These are phyloP conservation scores for Cynopterus brachyotis DNA, from an alignment of 2,113 vertebrate genomes.

Conservation along the genomic window DNA sequence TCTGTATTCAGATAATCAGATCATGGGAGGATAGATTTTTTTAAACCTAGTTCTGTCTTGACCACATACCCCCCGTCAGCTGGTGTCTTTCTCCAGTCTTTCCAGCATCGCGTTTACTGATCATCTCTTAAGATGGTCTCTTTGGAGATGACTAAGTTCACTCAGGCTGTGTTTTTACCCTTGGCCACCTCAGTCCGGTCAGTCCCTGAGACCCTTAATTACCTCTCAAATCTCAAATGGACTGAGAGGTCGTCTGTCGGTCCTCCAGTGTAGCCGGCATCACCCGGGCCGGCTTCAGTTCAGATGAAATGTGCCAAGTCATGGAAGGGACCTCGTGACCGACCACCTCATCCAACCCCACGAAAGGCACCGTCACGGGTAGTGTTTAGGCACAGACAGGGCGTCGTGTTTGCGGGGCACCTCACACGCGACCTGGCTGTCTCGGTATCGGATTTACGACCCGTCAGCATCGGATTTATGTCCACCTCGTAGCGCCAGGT, in stretches of 20 bases:
- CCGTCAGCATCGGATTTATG: neutral
- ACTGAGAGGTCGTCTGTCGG: neutral
- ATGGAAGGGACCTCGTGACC: neutral
- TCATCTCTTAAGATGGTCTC: neutral
- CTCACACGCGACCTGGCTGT: neutral
- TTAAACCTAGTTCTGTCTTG: neutral
- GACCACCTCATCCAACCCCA: neutral
- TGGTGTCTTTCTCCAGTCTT: neutral
- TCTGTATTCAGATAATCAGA: neutral
- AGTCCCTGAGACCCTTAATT: neutral
- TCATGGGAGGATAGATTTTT: neutral
- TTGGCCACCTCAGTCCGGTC: neutral
- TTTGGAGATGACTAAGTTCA: neutral
- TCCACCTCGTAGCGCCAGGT: neutral
- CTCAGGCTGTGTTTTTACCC: neutral
- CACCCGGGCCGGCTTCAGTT: neutral
- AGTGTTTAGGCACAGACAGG: neutral
- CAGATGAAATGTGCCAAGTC: neutral
- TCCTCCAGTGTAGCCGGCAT: neutral
- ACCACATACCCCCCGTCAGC: neutral
- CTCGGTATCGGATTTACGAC: neutral
- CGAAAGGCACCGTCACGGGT: neutral
- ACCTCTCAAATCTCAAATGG: neutral
- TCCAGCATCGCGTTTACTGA: neutral
- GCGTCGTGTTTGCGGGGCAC: neutral